Evolutionary conservation across 2,888 invertebrate genomes (phyloP), one percentile per base, ranked within the genome.

Genomic region (Strigamia transsilvanica): DNA sequence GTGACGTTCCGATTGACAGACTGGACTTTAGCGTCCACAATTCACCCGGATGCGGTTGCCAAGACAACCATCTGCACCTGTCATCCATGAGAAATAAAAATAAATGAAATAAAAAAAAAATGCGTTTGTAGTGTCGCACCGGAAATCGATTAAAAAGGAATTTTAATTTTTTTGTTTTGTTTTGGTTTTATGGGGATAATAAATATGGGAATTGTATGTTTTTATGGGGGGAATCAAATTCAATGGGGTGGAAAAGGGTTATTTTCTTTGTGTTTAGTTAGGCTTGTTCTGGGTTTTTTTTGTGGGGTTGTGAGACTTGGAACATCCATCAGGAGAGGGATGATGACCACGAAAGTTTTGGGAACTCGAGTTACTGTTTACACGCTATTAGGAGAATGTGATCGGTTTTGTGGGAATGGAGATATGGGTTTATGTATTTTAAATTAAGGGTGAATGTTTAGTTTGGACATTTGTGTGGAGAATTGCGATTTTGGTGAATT

Each of bases 51-150:
- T 73, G 73, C 73, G 73, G 73, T 73, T 73, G 73, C 73, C 73
- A 73, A 73, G 73, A 73, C 73, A 73, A 73, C 73, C 73, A 73
- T 73, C 73, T 73, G 73, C 73, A 73, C 73, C 73, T 73, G 73
- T 73, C 73, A 73, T 73, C 73, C 73, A 73, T 73, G 32, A 73
- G 10, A 32, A 73, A 73, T 23, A 21, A 21, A 73, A 73, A 73
- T 0, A 27, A 12, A 13, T 12, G 32, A 32, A 73, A 15, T 1
- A 23, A 66, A 23, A 9, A 1, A 23, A 66, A 66, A 66, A 2
- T 27, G 27, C 3, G 27, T 27, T 27, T 27, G n/a, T n/a, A n/a
- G n/a, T 27, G 1, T 27, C 2, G 27, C 27, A 3, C 27, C 6
- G 38, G 10, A 38, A 46, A 46, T 46, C 46, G n/a, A 46, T 46